A percentile compares a stretch with the other conserved stretches of the same genome.
Conservation (phyloP, 1,140 invertebrate genomes). For the Drosophila subobscura region DNA sequence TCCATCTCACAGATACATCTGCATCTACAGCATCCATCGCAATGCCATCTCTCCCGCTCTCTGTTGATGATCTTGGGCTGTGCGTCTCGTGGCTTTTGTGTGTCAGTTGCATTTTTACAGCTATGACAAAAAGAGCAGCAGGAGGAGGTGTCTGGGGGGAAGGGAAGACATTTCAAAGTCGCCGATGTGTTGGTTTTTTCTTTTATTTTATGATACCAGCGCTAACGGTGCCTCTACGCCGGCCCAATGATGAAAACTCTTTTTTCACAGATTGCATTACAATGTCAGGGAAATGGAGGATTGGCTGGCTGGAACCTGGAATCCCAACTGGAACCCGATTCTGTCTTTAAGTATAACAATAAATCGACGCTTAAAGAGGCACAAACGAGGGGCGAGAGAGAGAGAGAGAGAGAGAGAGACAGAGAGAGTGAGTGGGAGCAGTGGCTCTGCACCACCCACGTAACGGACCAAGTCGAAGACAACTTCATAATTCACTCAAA, state of each 20-base stretch:
- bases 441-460: slow-evolving; percentile 53
- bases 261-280: slow-evolving; percentile 45
- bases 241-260: slow-evolving; percentile 62
- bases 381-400: background rate
- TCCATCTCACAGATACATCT: slow-evolving; percentile 16
- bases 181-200: slow-evolving; percentile 34
- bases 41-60: slow-evolving; percentile 14
- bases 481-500: slow-evolving; percentile 78
- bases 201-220: slow-evolving; percentile 56
- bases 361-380: slow-evolving; percentile 63
- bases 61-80: slow-evolving; percentile 18
- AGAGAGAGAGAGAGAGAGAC: background rate
- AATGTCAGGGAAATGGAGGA: slow-evolving; percentile 34
- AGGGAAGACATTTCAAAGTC: slow-evolving; percentile 46
- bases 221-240: slow-evolving; percentile 54
- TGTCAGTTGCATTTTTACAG: slow-evolving; percentile 76
- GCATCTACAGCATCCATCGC: slow-evolving; percentile 9
- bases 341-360: slow-evolving; percentile 65
- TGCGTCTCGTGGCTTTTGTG: slow-evolving; percentile 53
- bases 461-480: slow-evolving; percentile 47
- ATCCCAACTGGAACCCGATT: background rate
- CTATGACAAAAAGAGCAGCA: slow-evolving; percentile 31
- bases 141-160: too few relatives aligned
- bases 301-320: too few relatives aligned
- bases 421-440: background rate